These are phyloP conservation scores for Philotrypesis tridentata DNA, from an alignment of 1,140 invertebrate genomes.

Conservation along the genomic window DNA sequence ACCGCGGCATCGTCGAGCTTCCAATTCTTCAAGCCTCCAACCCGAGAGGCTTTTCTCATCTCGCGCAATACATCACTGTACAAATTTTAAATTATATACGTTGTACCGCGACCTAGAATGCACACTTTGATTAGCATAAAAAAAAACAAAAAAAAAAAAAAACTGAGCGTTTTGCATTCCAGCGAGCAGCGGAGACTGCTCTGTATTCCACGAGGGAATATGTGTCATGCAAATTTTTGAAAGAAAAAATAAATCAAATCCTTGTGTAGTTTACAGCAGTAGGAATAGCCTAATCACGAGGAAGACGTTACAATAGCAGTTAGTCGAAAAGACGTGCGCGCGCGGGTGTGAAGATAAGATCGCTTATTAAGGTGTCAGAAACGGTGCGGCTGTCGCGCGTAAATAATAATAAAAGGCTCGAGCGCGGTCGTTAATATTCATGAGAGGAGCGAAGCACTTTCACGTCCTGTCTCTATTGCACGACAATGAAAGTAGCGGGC, in stretches of 20 bases:
- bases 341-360: background rate
- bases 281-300: background rate
- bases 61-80: background rate
- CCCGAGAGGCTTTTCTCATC: background rate
- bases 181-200: background rate
- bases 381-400: background rate
- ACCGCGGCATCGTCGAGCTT: background rate
- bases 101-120: background rate
- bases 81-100: no score
- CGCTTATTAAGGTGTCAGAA: conserved; percentile 29
- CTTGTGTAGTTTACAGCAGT: no score
- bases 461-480: conserved; percentile 51
- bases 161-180: background rate
- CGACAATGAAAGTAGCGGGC: conserved; percentile 41
- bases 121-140: background rate
- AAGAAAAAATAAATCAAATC: background rate
- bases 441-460: conserved; percentile 48
- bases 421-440: conserved; percentile 49
- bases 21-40: background rate
- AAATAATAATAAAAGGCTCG: background rate
- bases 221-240: conserved; percentile 5
- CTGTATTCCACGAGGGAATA: background rate
- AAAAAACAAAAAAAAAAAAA: background rate
- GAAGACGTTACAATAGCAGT: background rate
- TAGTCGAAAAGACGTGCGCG: background rate